Conservation (phyloP, 2,113 vertebrate species). For the Morphnarchus princeps region DNA sequence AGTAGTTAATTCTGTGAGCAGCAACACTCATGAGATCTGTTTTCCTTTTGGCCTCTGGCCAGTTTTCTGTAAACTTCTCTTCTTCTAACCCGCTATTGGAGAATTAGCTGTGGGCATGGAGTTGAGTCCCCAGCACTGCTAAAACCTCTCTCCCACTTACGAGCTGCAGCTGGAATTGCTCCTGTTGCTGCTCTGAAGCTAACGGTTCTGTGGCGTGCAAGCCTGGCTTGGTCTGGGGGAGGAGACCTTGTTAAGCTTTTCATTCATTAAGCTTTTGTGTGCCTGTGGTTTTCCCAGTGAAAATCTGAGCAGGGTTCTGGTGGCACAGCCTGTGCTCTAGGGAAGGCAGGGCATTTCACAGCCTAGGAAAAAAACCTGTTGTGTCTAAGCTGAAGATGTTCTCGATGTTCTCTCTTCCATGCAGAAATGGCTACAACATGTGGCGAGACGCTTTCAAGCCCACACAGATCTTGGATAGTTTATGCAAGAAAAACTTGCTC, state of each 20-base stretch:
- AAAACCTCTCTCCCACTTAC: not conserved
- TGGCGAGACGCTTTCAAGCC: conserved; percentile 87
- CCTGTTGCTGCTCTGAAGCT: not conserved
- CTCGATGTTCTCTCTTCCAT: not conserved
- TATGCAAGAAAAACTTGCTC: conserved; percentile 85
- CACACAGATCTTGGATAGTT: conserved; percentile 81
- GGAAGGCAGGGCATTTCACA: not conserved
- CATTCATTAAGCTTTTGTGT: not conserved
- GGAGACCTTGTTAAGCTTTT: not conserved
- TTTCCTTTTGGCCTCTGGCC: not conserved
- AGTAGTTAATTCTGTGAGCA: not conserved
- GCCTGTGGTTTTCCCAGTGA: not conserved
- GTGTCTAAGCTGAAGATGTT: not conserved
- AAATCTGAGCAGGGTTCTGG: not conserved
- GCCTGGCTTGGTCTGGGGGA: not conserved
- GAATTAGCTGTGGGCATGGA: not conserved
- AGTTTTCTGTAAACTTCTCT: not conserved
- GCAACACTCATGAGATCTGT: not conserved
- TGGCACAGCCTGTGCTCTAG: not conserved
- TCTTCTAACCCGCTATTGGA: not conserved
- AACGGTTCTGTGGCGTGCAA: not conserved
- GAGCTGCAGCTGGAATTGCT: not conserved
- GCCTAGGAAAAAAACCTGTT: not conserved
- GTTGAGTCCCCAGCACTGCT: not conserved
- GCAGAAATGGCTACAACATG: conserved; percentile 85